Conservation (phyloP, 2,888 invertebrate genomes). For the Agriopis aurantiaria region DNA sequence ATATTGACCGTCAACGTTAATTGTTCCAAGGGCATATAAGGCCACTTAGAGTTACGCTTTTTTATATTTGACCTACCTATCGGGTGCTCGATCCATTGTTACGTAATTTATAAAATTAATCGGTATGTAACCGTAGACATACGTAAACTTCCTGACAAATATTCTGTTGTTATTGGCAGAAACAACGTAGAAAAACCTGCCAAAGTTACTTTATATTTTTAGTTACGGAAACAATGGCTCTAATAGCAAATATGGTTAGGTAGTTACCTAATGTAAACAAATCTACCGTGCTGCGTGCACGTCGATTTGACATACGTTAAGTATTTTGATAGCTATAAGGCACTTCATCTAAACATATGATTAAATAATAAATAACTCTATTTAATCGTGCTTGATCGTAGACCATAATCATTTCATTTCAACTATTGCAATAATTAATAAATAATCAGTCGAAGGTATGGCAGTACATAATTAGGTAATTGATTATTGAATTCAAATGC, state of each 20-base stretch:
- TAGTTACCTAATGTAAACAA: background rate
- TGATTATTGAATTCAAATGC: constrained; percentile 29
- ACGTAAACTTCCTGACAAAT: constrained; percentile 6
- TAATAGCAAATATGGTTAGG: background rate
- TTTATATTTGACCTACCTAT: background rate
- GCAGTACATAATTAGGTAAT: constrained; percentile 32
- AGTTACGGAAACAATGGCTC: constrained; percentile 11
- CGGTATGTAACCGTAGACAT: background rate
- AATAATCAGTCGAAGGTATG: constrained; percentile 40
- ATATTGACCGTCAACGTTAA: constrained; percentile 26
- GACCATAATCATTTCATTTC: constrained; percentile 22
- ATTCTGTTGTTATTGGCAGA: constrained; percentile 4
- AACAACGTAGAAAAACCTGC: background rate
- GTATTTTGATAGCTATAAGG: constrained; percentile 24
- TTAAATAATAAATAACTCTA: constrained; percentile 37
- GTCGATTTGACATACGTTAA: constrained; percentile 9
- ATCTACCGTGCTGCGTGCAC: background rate
- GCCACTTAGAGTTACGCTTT: background rate
- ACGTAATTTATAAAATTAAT: no score
- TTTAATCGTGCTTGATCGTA: constrained; percentile 26
- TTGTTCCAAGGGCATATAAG: constrained; percentile 16
- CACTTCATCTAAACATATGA: constrained; percentile 34
- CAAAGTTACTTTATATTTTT: constrained; percentile 2
- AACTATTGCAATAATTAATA: constrained; percentile 38
- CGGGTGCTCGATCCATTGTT: no score